Evolutionary conservation across 1,140 invertebrate genomes (phyloP).

Genomic region (Sipha flava): DNA sequence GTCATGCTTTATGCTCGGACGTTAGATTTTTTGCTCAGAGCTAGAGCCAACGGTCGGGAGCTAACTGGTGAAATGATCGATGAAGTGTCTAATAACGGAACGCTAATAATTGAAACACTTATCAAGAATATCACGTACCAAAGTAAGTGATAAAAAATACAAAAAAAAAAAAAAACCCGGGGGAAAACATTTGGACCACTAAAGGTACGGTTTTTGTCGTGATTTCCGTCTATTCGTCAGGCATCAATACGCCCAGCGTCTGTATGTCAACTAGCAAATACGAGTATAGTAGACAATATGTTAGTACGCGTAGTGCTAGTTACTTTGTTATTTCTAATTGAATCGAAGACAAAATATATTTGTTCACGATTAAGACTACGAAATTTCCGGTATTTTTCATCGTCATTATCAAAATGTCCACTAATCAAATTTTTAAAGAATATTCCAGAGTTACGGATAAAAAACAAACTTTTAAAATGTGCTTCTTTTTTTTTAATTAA

Average conservation of each 20-base stretch:
- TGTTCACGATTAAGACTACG: not conserved
- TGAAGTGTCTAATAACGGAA: constrained; percentile 65
- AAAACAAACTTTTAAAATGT: not conserved
- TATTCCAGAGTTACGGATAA: not conserved
- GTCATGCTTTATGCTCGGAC: constrained; percentile 84
- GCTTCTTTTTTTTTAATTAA: no score
- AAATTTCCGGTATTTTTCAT: not conserved
- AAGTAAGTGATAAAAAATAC: constrained; percentile 53
- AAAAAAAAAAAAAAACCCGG: no score
- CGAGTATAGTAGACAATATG: no score
- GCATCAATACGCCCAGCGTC: no score
- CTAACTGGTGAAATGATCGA: constrained; percentile 56
- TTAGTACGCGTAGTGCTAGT: not conserved
- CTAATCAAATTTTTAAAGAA: not conserved
- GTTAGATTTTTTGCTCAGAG: constrained; percentile 60
- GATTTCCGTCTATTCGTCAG: no score
- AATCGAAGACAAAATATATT: not conserved
- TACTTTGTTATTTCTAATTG: not conserved
- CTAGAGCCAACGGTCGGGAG: constrained; percentile 45
- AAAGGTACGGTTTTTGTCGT: no score
- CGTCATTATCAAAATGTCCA: not conserved
- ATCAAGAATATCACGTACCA: constrained; percentile 65
- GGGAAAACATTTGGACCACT: no score
- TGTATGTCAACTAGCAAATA: no score
- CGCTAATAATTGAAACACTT: constrained; percentile 67